Conservation (phyloP, 2,113 vertebrate species). For the Oreotrochilus melanogaster region DNA sequence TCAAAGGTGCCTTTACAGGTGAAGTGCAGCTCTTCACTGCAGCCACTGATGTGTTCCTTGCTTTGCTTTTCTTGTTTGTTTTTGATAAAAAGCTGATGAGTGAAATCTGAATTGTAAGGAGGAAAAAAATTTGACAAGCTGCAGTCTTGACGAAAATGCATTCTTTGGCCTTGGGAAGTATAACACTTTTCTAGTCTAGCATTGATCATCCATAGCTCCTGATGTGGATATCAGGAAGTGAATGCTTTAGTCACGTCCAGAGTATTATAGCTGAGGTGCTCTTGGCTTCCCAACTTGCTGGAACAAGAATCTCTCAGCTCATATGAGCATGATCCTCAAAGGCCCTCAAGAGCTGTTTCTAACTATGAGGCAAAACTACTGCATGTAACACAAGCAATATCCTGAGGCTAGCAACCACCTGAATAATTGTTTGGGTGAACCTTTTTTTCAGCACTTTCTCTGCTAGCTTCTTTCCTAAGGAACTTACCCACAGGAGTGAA, state of each 20-base stretch:
- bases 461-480: background rate
- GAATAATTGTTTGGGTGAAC: background rate
- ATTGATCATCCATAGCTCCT: background rate
- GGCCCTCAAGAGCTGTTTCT: background rate
- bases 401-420: background rate
- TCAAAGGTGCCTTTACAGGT: background rate
- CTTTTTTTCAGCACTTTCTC: background rate
- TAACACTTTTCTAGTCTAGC: background rate
- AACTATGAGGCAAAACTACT: background rate
- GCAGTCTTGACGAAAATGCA: background rate
- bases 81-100: background rate
- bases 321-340: background rate
- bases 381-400: background rate
- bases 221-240: background rate
- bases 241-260: background rate
- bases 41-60: background rate
- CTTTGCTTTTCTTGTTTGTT: background rate
- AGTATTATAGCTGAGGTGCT: background rate
- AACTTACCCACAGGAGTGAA: background rate
- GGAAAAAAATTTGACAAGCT: background rate
- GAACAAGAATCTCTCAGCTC: background rate
- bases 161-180: background rate
- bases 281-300: background rate
- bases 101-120: background rate
- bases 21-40: background rate